Evolutionary conservation across 2,888 invertebrate genomes (phyloP), one percentile per base, ranked within the genome.

Genomic region (Loripinus fragilis): DNA sequence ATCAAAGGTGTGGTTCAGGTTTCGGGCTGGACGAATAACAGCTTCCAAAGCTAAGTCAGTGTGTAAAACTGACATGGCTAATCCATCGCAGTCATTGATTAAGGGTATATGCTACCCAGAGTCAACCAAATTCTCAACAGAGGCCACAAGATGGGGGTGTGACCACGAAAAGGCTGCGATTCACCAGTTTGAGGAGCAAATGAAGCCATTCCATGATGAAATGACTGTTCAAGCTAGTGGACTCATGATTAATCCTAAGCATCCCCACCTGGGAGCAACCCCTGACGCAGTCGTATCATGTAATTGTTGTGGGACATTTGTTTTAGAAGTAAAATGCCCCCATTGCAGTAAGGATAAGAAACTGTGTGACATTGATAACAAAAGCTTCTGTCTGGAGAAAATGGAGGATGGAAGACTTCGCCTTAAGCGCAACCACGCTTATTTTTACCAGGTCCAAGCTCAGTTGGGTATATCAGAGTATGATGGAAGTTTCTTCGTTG

Each of bases 251-350:
- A 33, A 30, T 42, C 41, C 25, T 33, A 65, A 65, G 17, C 52
- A 71, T 41, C 74, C 76, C 2, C 70, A 52, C 71, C 23, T 80
- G 15, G 76, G 76, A 0, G 76, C 80, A 17, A 38, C 76, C 12
- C 80, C 76, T 10, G 80, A 80, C 55, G 42, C 73, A 41, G 41
- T 74, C 17, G 69, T 80, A 0, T 50, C 69, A 41, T 80, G 80
- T 60, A 74, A 80, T 42, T 80, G 80, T 45, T 80, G 80, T 74
- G 73, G 76, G 12, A 69, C 41, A 38, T 71, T 71, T 23, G 45
- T 28, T 28, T 38, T 80, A 12, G 80, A 76, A 50, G 65, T 74
- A 7, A 78, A 78, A 25, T 73, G 74, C 30, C 41, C 60, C 2
- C 70, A 30, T 25, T 48, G 38, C 2, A 72, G 60, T 23, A 73